Base-by-base conservation (phyloP, 2,888 invertebrate genomes). In the Drosophila subsilvestris region DNA sequence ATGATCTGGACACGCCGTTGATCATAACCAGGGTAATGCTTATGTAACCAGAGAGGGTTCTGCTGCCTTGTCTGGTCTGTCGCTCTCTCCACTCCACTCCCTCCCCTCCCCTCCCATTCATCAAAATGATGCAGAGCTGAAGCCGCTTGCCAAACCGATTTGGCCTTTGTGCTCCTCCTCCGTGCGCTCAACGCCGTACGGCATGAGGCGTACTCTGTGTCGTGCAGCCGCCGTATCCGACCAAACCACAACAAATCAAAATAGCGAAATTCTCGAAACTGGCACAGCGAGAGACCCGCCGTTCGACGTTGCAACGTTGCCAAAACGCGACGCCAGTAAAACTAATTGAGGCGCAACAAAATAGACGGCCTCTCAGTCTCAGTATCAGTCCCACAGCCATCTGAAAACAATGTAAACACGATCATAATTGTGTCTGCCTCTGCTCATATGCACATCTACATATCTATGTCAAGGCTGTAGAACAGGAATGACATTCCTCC, bases 1-100 rank as follows among this genome's bases (percentile, higher is more conserved):
- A 96, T 78, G 97, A 97, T 93, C 94, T 97, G 89, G 95, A 96
- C 90, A 95, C 96, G 57, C 97, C 97, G 74, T 94, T 98, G 91
- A 95, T 97, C 92, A 95, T 98, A 91, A 97, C 97, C 79, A 95
- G 96, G 95, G 97, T 97, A 95, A 94, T 56, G 43, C 54, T 88
- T 84, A 81, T 77, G 69, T 77, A 86, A 84, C 73, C 51, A 71
- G 65, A 78, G 68, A 75, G 69, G 60, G 67, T 54, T 72, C 60
- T 75, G 70, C 67, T 57, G 17, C 48, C n/a, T 25, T 29, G 56
- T 68, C 53, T 45, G 14, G 6, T 37, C 37, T 79, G 80, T 86
- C 74, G 76, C 69, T 77, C 67, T 83, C 69, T 73, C 49, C 58
- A n/a, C n/a, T n/a, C n/a, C n/a, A n/a, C n/a, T n/a, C n/a, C n/a